Evolutionary conservation across 2,888 invertebrate genomes (phyloP), one percentile per base, ranked within the genome.

Genomic region (Pharmacophagus antenor): DNA sequence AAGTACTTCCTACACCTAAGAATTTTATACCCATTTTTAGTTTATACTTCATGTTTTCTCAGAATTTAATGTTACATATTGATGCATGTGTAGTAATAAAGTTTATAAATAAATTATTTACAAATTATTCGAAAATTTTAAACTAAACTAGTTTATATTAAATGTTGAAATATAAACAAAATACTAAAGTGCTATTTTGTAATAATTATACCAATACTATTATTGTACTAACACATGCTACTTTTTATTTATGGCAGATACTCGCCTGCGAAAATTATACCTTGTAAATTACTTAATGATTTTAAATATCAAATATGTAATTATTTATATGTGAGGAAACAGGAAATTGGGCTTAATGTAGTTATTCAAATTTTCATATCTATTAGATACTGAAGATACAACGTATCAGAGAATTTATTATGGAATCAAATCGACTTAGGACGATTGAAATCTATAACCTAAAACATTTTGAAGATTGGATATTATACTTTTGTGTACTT

Each of bases 271-370:
- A 3, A 37, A 37, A n/a, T 37, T 12, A n/a, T 15, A 37, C 37
- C 15, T n/a, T 37, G n/a, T 37, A 37, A 37, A 4, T n/a, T 37
- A 37, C 37, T 37, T 37, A 37, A 37, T n/a, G n/a, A 37, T 37
- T 41, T 52, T 17, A 10, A 25, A 23, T 42, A 31, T 18, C 21
- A 27, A 47, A 47, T 37, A 55, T 47, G n/a, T 22, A 47, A 47
- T 47, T 47, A 37, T 55, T 47, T 47, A 1, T 46, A 17, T 12
- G 54, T 47, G 47, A 48, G 21, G 46, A 47, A 55, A 56, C 41
- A 56, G 56, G 42, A 44, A 44, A 44, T 37, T 20, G 42, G 42
- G n/a, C 7, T 7, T n/a, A 18, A 44, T 18, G 42, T 18, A 44
- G 42, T 44, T 44, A 44, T 18, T 44, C 18, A 20, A 44, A 44